phyloP scores from a whole-genome alignment of 1,140 invertebrate genomes.

The Orchestia grillus region DNA sequence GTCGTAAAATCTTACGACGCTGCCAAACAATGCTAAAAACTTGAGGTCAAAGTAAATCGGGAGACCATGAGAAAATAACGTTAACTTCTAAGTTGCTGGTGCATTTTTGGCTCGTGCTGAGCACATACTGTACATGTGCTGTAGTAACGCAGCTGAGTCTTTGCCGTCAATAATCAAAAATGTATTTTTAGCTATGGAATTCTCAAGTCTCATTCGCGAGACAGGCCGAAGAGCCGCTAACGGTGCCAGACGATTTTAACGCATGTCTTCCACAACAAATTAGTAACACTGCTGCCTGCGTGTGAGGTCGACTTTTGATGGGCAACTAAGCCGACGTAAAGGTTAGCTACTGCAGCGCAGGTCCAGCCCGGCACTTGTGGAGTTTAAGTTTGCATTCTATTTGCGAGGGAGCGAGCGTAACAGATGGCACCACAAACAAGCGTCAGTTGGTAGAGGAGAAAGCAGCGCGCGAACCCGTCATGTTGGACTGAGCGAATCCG shows the following conservation, averaged over 20 bases:
- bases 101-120: background rate
- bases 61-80: background rate
- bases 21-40: background rate
- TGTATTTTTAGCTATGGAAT: too few relatives aligned
- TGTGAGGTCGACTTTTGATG: too few relatives aligned
- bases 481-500: too few relatives aligned
- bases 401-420: background rate
- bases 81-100: background rate
- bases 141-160: background rate
- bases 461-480: background rate
- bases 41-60: background rate
- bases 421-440: slow-evolving; percentile 28
- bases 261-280: background rate
- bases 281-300: background rate
- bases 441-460: slow-evolving; percentile 12
- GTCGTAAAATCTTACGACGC: background rate
- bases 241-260: background rate
- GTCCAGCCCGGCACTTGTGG: background rate
- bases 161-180: background rate
- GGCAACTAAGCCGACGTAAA: too few relatives aligned
- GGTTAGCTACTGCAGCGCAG: background rate
- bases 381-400: background rate
- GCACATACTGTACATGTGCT: background rate
- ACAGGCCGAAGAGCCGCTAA: background rate
- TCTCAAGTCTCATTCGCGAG: background rate